Percentiles rank a stretch among this genome's conserved stretches.
phyloP scores from a whole-genome alignment of 2,113 vertebrate genomes.

The Gymnarchus niloticus region DNA sequence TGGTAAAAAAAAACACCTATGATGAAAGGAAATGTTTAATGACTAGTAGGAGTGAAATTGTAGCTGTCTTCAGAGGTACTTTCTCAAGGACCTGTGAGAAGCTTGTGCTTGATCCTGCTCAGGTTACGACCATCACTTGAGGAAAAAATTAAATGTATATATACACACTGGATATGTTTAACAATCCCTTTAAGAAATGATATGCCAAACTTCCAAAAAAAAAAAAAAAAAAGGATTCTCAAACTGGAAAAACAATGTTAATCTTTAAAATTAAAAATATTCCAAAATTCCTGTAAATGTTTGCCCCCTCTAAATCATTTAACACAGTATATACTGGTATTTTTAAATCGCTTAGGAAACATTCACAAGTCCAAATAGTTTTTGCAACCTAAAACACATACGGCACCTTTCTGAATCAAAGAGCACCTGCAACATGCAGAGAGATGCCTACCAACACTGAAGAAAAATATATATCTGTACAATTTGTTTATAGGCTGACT shows the following conservation, averaged over 20 bases:
- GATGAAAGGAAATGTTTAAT: background rate
- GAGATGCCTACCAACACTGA: conserved; percentile 4
- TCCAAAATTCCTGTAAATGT: conserved; percentile 2
- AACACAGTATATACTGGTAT: conserved; percentile 16
- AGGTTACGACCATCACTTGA: background rate
- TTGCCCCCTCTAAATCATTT: background rate
- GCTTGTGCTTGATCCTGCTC: conserved; percentile 27
- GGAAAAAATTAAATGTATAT: background rate
- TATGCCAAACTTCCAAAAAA: conserved; percentile 14
- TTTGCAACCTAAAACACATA: background rate
- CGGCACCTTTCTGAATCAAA: background rate
- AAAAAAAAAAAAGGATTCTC: background rate
- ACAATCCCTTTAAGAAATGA: background rate
- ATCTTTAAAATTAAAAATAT: conserved; percentile 21
- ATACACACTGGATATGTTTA: background rate
- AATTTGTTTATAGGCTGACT: conserved; percentile 33
- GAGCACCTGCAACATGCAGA: conserved; percentile 4
- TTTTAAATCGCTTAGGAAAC: conserved; percentile 11
- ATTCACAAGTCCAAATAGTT: background rate
- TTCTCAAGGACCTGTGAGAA: conserved; percentile 8
- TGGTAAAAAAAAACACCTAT: background rate
- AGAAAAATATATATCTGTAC: conserved; percentile 40
- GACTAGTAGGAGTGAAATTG: background rate
- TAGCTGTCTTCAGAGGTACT: conserved; percentile 10
- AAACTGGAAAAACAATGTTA: conserved; percentile 5